A percentile compares a stretch with the other conserved stretches of the same genome.
Conservation (phyloP, 2,888 invertebrate species). For the Ametastegia equiseti region DNA sequence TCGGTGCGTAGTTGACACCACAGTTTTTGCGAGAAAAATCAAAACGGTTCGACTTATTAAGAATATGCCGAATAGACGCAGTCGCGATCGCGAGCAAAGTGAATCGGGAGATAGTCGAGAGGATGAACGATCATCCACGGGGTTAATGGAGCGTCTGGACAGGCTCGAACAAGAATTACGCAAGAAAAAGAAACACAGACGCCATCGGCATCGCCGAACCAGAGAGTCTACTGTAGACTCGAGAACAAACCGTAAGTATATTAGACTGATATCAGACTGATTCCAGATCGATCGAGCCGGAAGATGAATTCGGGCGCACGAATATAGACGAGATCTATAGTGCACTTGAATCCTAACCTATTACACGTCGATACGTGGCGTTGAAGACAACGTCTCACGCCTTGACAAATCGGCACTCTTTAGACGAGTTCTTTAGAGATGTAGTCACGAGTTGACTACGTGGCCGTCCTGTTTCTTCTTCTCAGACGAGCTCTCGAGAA, state of each 20-base stretch:
- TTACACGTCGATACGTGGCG: too few relatives aligned
- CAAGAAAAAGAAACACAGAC: constrained; percentile 4
- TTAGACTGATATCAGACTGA: background rate
- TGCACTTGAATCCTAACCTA: too few relatives aligned
- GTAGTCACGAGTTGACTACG: constrained; percentile 5
- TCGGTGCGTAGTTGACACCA: constrained; percentile 1
- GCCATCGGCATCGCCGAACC: background rate
- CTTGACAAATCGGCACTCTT: background rate
- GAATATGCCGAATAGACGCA: background rate
- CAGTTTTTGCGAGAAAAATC: background rate
- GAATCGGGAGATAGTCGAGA: background rate
- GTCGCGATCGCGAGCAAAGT: background rate
- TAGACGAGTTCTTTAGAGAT: constrained; percentile 15
- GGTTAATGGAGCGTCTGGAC: background rate
- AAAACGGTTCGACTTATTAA: too few relatives aligned
- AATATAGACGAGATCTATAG: constrained; percentile 4
- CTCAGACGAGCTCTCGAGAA: constrained; percentile 16
- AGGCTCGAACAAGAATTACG: background rate
- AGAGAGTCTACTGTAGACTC: background rate
- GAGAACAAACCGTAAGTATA: background rate
- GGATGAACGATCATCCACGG: background rate
- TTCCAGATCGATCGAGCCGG: background rate
- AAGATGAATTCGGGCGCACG: background rate
- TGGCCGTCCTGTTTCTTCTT: background rate
- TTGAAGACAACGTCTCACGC: background rate